phyloP scores from a whole-genome alignment of 1,140 invertebrate genomes.

The Anadara kagoshimensis region DNA sequence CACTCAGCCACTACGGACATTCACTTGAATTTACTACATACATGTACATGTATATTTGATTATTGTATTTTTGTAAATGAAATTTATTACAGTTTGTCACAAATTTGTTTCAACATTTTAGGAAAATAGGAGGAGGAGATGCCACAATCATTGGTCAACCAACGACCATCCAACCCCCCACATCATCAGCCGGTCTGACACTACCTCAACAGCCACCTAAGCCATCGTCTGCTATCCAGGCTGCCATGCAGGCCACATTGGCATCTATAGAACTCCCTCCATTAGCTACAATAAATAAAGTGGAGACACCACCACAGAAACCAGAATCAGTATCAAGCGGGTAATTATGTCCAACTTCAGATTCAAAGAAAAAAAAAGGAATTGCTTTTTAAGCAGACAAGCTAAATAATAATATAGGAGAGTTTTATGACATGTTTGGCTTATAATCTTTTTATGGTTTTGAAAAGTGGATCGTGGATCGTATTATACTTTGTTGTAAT shows the following conservation, averaged over 20 bases:
- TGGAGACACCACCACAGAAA: neutral
- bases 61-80: neutral
- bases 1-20: too few relatives aligned
- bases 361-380: too few relatives aligned
- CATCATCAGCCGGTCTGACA: constrained; percentile 13
- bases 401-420: too few relatives aligned
- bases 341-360: too few relatives aligned
- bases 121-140: neutral
- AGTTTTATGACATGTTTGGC: too few relatives aligned
- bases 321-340: too few relatives aligned
- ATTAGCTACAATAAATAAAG: constrained; percentile 36
- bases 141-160: neutral
- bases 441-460: too few relatives aligned
- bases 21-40: too few relatives aligned
- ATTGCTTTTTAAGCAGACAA: too few relatives aligned
- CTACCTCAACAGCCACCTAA: constrained; percentile 30
- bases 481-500: too few relatives aligned
- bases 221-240: constrained; percentile 85
- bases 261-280: constrained; percentile 75
- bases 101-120: neutral
- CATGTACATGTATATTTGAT: neutral
- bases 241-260: constrained; percentile 94
- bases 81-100: neutral
- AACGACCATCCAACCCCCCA: neutral
- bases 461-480: too few relatives aligned